These are phyloP conservation scores for Habropoda laboriosa DNA, from an alignment of 1,140 invertebrate species.

Conservation along the genomic window DNA sequence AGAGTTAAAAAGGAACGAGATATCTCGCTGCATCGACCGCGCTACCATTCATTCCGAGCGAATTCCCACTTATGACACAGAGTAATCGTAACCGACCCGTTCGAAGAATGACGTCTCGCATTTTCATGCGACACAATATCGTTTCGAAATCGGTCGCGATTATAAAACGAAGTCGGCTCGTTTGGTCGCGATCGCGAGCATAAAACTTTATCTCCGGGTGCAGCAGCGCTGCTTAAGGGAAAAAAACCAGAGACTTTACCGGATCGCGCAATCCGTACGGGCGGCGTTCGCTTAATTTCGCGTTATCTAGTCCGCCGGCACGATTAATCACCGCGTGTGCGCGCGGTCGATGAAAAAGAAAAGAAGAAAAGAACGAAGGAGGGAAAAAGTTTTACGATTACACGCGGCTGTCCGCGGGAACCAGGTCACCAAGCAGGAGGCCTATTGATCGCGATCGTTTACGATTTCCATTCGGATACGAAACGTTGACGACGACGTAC, in stretches of 20 bases:
- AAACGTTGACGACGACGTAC: constrained; percentile 1
- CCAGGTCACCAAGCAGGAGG: constrained; percentile 29
- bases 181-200: background rate
- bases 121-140: too few relatives aligned
- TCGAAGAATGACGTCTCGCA: too few relatives aligned
- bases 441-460: constrained; percentile 51
- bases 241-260: background rate
- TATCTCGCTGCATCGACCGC: too few relatives aligned
- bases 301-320: constrained; percentile 53
- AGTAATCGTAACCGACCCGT: too few relatives aligned
- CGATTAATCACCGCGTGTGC: constrained; percentile 56
- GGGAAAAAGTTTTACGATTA: constrained; percentile 53
- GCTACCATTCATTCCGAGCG: too few relatives aligned
- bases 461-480: constrained; percentile 50
- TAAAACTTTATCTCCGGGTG: constrained; percentile 8
- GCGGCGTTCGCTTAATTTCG: constrained; percentile 50
- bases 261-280: constrained; percentile 29
- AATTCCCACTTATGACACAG: too few relatives aligned
- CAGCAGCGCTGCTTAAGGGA: background rate
- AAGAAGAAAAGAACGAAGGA: background rate
- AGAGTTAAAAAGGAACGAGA: too few relatives aligned
- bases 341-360: background rate
- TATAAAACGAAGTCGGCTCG: background rate
- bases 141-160: constrained; percentile 13
- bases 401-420: constrained; percentile 55